Evolutionary conservation across 2,797 vertebrate genomes (phyloP).

Genomic region (Epinephelus coioides): DNA sequence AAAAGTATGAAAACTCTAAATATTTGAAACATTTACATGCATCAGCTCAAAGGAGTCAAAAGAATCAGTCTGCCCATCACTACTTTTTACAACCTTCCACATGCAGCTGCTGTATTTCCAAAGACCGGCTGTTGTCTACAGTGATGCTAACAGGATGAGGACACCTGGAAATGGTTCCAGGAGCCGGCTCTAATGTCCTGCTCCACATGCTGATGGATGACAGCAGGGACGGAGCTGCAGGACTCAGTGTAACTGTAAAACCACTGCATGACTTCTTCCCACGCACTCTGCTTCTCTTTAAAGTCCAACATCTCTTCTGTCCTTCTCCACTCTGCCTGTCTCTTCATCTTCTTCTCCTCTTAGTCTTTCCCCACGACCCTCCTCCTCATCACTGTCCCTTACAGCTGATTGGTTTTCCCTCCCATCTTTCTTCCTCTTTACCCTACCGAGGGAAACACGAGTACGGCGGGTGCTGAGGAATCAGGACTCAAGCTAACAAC

Average conservation of each 20-base stretch:
- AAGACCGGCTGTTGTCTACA: too few relatives aligned
- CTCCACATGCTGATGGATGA: neutral
- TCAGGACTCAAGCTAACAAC: slow-evolving; percentile 75
- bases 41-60: too few relatives aligned
- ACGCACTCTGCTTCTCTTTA: neutral
- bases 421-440: slow-evolving; percentile 7
- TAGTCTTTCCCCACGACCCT: neutral
- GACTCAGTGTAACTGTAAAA: neutral
- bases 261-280: neutral
- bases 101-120: too few relatives aligned
- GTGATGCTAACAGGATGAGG: neutral
- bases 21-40: too few relatives aligned
- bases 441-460: slow-evolving; percentile 7
- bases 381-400: slow-evolving; percentile 7
- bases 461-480: slow-evolving; percentile 48
- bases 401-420: slow-evolving; percentile 3
- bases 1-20: too few relatives aligned
- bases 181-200: too few relatives aligned
- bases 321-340: neutral
- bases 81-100: too few relatives aligned
- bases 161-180: neutral
- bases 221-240: slow-evolving; percentile 1
- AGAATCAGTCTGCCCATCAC: too few relatives aligned
- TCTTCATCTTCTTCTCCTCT: neutral
- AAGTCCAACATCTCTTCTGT: slow-evolving; percentile 11